phyloP scores from a whole-genome alignment of 1,140 invertebrate genomes.

The Trachymyrmex septentrionalis region DNA sequence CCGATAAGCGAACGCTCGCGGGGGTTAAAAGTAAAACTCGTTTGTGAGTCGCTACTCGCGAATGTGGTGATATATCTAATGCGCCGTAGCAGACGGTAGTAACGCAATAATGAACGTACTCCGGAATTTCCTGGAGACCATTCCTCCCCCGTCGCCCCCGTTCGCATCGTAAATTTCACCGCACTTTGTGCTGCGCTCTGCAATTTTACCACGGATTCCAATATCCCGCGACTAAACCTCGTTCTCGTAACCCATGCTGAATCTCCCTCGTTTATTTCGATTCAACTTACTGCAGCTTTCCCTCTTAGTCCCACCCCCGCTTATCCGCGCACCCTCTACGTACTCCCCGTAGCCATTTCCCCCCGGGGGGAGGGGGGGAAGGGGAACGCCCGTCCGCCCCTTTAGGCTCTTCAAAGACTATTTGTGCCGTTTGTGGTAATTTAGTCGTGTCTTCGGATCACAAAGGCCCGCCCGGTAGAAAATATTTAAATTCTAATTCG shows the following conservation, averaged over 20 bases:
- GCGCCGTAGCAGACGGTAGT: constrained; percentile 56
- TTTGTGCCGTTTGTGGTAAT: constrained; percentile 68
- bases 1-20: constrained; percentile 44
- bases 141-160: background rate
- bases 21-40: constrained; percentile 58
- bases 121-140: constrained; percentile 55
- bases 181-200: constrained; percentile 57
- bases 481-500: constrained; percentile 72
- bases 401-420: constrained; percentile 65
- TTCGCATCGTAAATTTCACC: constrained; percentile 62
- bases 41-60: constrained; percentile 38
- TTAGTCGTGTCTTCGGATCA: constrained; percentile 66
- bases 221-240: constrained; percentile 63
- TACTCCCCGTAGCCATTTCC: constrained; percentile 27
- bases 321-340: constrained; percentile 21
- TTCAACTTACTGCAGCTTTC: constrained; percentile 64
- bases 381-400: constrained; percentile 42
- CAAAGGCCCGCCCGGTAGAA: constrained; percentile 50
- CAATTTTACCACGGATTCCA: constrained; percentile 64
- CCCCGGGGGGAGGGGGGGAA: too few relatives aligned
- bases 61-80: constrained; percentile 54
- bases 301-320: background rate
- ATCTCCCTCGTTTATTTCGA: constrained; percentile 74
- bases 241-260: constrained; percentile 65
- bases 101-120: constrained; percentile 68